These are phyloP conservation scores for Xiphophorus couchianus DNA, from an alignment of 2,113 vertebrate genomes.

Conservation along the genomic window DNA sequence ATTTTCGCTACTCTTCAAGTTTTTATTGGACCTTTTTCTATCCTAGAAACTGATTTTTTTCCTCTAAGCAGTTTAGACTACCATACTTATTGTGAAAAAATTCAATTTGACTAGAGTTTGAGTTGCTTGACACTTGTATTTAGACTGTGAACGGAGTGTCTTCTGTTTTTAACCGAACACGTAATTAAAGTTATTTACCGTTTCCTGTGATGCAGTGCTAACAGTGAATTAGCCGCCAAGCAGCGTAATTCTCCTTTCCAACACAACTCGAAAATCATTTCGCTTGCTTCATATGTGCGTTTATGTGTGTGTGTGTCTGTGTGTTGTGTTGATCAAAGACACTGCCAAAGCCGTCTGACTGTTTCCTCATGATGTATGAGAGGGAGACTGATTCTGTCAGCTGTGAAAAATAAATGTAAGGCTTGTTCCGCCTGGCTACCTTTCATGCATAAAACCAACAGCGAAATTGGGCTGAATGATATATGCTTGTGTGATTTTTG, in stretches of 20 bases:
- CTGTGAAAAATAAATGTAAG: conserved; percentile 44
- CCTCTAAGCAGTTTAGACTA: neutral
- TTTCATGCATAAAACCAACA: conserved; percentile 4
- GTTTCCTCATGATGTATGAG: conserved; percentile 53
- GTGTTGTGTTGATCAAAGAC: conserved; percentile 10
- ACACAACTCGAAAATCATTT: neutral
- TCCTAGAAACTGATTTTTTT: neutral
- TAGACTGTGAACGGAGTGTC: neutral
- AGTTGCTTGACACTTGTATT: neutral
- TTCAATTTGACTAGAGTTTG: neutral
- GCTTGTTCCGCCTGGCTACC: conserved; percentile 15
- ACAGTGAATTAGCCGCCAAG: neutral
- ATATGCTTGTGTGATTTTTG: conserved; percentile 4
- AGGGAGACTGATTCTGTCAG: conserved; percentile 27
- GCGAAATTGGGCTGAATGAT: conserved; percentile 11
- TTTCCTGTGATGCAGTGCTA: neutral
- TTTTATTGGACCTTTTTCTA: neutral
- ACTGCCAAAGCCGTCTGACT: conserved; percentile 13
- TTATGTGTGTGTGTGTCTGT: neutral
- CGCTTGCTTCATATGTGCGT: conserved; percentile 1
- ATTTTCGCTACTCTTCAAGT: neutral
- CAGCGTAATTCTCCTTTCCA: neutral
- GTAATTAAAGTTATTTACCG: neutral
- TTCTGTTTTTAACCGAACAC: neutral
- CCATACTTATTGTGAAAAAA: neutral